Base-by-base conservation (phyloP, 2,888 invertebrate genomes). In the Coelopa pilipes region DNA sequence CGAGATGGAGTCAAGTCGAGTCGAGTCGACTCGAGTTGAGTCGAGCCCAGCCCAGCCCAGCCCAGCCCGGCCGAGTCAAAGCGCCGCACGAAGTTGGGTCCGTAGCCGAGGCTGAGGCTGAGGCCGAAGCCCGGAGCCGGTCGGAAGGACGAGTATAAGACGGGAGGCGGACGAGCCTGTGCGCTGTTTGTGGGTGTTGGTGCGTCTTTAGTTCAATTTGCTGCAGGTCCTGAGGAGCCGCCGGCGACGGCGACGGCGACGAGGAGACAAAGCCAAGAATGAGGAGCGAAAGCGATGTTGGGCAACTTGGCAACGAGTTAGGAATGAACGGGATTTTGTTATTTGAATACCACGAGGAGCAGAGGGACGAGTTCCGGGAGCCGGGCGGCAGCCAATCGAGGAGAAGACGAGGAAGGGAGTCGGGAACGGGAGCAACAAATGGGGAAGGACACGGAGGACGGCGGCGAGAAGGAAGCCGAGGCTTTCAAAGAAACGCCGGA, bases 11-110 rank as follows among this genome's bases (percentile, higher is more conserved):
- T 55, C 46, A 17, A 50, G 53, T 53, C n/a, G 53, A 53, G 24
- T 24, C n/a, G 60, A 70, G 47, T 66, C 50, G 66, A 49, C 66
- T 66, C 19, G 65, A 65, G 63, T 73, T 34, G 13, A n/a, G n/a
- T n/a, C n/a, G n/a, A n/a, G n/a, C n/a, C n/a, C n/a, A n/a, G n/a
- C n/a, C n/a, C n/a, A n/a, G n/a, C n/a, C n/a, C n/a, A n/a, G n/a
- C n/a, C n/a, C n/a, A n/a, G n/a, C n/a, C n/a, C n/a, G n/a, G n/a
- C n/a, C n/a, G 34, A 34, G 34, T 34, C 34, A 34, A 34, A 34
- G 34, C 34, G 34, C 34, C 34, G 34, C 34, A 34, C 7, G 34
- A 34, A 34, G 34, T 34, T 34, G 34, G 34, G 2, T 34, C n/a
- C n/a, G n/a, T n/a, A n/a, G 34, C 34, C 34, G 34, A 34, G 34